Conservation (phyloP, 2,888 invertebrate species). For the Lumbricus terrestris region DNA sequence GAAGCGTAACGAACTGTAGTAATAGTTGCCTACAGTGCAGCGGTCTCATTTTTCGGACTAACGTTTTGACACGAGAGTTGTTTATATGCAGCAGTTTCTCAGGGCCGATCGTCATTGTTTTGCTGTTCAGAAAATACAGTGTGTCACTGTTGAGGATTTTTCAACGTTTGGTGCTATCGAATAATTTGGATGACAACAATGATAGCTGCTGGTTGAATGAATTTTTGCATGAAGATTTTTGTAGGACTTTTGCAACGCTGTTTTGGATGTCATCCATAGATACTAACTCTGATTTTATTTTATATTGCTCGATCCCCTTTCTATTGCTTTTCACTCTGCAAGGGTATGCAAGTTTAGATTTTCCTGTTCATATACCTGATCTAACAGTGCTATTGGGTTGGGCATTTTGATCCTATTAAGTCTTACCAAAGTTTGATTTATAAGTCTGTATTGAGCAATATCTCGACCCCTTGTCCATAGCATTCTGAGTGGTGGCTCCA, state of each 20-base stretch:
- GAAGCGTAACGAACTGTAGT: neutral
- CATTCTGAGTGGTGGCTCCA: too few relatives aligned
- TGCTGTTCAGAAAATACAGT: neutral
- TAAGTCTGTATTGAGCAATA: neutral
- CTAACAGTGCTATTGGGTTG: neutral
- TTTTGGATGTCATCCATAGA: neutral
- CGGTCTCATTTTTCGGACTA: neutral
- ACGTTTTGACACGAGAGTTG: neutral
- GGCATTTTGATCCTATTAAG: neutral
- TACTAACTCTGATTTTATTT: neutral
- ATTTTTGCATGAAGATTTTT: neutral
- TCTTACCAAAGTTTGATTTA: neutral
- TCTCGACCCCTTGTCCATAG: neutral
- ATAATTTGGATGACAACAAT: neutral
- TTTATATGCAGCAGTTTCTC: neutral
- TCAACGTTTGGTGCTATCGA: neutral
- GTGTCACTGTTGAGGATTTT: slow-evolving; percentile 3
- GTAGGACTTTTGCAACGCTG: neutral
- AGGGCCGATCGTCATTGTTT: neutral
- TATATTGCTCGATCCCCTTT: neutral
- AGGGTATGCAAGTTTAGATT: neutral
- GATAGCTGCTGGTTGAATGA: too few relatives aligned
- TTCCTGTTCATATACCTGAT: neutral
- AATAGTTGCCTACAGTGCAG: neutral
- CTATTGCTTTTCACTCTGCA: neutral